A percentile compares a stretch with the other conserved stretches of the same genome.
These are phyloP conservation scores for Aromia moschata DNA, from an alignment of 2,888 invertebrate genomes.

Conservation along the genomic window DNA sequence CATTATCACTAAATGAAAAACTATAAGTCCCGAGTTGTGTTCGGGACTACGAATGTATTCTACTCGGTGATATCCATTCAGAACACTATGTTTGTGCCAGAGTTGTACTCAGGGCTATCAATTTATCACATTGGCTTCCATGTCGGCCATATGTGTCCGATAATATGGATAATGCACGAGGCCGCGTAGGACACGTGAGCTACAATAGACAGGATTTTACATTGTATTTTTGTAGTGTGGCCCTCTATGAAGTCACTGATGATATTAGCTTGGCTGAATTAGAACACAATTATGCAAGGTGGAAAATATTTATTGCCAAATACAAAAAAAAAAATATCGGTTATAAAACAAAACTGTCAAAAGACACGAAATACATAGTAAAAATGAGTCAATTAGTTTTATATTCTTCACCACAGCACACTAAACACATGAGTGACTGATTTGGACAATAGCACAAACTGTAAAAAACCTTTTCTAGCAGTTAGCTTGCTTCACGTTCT, in stretches of 20 bases:
- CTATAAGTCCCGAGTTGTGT: no score
- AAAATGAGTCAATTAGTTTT: neutral
- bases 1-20: no score
- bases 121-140: no score
- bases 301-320: neutral
- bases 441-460: neutral
- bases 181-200: neutral
- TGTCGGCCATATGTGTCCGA: neutral
- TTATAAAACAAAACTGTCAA: neutral
- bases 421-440: neutral
- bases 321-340: neutral
- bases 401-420: neutral
- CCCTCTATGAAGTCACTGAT: neutral
- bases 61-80: no score
- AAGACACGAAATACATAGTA: neutral
- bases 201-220: neutral
- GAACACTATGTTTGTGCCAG: no score
- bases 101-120: no score
- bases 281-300: neutral
- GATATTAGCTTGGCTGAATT: neutral
- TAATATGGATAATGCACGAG: neutral
- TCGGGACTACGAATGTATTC: no score
- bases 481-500: neutral
- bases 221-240: neutral
- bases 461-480: neutral